Evolutionary conservation across 2,113 vertebrate genomes (phyloP).

Genomic region (Mustelus asterias): DNA sequence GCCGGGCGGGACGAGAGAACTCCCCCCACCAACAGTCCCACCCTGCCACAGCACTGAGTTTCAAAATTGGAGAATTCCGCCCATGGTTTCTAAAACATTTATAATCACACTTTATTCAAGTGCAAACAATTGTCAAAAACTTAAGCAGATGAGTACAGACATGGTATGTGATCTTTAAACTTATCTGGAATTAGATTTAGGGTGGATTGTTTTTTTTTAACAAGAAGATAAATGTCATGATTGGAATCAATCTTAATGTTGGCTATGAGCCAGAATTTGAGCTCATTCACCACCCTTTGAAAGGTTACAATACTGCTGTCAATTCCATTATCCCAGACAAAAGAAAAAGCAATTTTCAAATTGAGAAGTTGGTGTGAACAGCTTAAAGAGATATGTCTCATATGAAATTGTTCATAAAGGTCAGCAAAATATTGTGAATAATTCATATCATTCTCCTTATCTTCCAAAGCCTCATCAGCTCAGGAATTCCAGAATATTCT

Average conservation of each 20-base stretch:
- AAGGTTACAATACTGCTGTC: not conserved
- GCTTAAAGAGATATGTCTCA: too few species aligned
- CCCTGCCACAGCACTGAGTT: too few species aligned
- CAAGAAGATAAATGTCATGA: not conserved
- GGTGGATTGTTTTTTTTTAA: not conserved
- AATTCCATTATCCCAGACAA: not conserved
- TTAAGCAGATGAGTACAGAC: not conserved
- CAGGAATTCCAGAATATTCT: not conserved
- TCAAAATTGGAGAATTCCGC: too few species aligned
- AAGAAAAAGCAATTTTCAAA: not conserved
- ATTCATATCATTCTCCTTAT: not conserved
- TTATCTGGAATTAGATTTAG: not conserved
- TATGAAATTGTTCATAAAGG: not conserved
- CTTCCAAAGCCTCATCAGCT: not conserved
- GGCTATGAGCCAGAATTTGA: not conserved
- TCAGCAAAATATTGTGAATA: not conserved
- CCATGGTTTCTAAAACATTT: not conserved
- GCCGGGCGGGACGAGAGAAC: too few species aligned
- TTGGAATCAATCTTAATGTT: not conserved
- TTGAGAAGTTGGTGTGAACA: not conserved
- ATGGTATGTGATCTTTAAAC: not conserved
- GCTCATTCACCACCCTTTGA: not conserved
- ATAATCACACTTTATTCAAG: not conserved
- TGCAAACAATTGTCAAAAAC: not conserved
- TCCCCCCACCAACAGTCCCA: too few species aligned